These are phyloP conservation scores for Cryptophagus acutangulus DNA, from an alignment of 2,888 invertebrate species.

Conservation along the genomic window DNA sequence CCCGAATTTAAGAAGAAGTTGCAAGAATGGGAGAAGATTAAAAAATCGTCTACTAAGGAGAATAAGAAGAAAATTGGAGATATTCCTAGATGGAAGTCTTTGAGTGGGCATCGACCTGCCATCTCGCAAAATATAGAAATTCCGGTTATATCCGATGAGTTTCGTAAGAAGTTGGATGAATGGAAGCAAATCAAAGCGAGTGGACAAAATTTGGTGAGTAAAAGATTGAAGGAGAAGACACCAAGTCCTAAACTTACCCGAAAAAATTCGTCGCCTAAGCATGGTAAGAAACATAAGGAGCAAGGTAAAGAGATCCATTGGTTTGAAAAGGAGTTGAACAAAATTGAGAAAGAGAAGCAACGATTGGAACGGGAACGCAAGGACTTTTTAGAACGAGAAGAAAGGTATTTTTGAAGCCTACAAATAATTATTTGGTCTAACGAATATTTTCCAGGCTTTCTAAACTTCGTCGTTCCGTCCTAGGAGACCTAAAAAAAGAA, in stretches of 20 bases:
- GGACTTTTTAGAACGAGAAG: constrained; percentile 61
- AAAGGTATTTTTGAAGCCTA: constrained; percentile 51
- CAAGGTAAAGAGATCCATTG: constrained; percentile 54
- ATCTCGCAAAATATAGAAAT: constrained; percentile 52
- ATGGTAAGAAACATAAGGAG: constrained; percentile 41
- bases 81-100: constrained; percentile 59
- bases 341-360: constrained; percentile 59
- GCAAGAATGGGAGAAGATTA: constrained; percentile 79
- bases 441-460: constrained; percentile 47
- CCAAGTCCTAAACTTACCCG: constrained; percentile 43
- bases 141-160: constrained; percentile 73
- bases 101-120: constrained; percentile 36
- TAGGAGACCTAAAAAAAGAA: constrained; percentile 58
- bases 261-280: constrained; percentile 40
- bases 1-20: constrained; percentile 79
- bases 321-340: constrained; percentile 56
- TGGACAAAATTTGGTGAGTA: constrained; percentile 25
- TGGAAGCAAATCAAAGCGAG: constrained; percentile 74
- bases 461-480: constrained; percentile 56
- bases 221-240: constrained; percentile 33
- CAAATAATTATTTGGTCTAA: constrained; percentile 2
- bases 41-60: constrained; percentile 46
- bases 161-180: constrained; percentile 76
- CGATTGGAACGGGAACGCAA: constrained; percentile 57
- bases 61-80: constrained; percentile 52